These are phyloP conservation scores for Epistrophe eligans DNA, from an alignment of 2,888 invertebrate genomes.

Conservation along the genomic window DNA sequence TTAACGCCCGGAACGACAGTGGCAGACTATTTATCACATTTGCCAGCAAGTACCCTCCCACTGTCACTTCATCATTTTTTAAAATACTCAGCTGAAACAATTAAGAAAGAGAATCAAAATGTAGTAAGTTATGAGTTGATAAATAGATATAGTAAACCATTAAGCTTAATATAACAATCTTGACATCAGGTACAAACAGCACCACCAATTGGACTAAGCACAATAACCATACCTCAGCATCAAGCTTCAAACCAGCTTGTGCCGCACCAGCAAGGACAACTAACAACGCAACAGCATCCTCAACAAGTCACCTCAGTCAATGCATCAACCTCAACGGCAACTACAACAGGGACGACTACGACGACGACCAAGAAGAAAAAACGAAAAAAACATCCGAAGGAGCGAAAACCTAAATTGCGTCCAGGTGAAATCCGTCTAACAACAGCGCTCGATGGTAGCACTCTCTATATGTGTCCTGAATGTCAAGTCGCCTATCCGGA, in stretches of 20 bases:
- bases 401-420: constrained; percentile 91
- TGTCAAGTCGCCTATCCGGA: constrained; percentile 96
- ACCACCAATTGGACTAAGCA: constrained; percentile 81
- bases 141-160: no score
- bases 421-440: constrained; percentile 93
- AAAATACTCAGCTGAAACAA: constrained; percentile 91
- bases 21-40: constrained; percentile 92
- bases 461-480: constrained; percentile 93
- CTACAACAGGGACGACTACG: constrained; percentile 80
- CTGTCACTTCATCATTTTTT: constrained; percentile 92
- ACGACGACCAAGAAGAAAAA: constrained; percentile 89
- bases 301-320: constrained; percentile 68
- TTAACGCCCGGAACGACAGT: constrained; percentile 90
- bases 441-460: constrained; percentile 92
- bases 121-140: constrained; percentile 80
- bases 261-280: constrained; percentile 77
- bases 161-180: neutral
- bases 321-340: constrained; percentile 78
- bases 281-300: constrained; percentile 78
- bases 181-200: constrained; percentile 80
- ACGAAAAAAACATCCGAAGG: constrained; percentile 89
- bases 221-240: constrained; percentile 83
- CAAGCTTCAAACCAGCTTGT: constrained; percentile 74
- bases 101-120: constrained; percentile 89
- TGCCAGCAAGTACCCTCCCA: constrained; percentile 90